Evolutionary conservation across 2,888 invertebrate genomes (phyloP).

Genomic region (Listrodromus nycthemerus): DNA sequence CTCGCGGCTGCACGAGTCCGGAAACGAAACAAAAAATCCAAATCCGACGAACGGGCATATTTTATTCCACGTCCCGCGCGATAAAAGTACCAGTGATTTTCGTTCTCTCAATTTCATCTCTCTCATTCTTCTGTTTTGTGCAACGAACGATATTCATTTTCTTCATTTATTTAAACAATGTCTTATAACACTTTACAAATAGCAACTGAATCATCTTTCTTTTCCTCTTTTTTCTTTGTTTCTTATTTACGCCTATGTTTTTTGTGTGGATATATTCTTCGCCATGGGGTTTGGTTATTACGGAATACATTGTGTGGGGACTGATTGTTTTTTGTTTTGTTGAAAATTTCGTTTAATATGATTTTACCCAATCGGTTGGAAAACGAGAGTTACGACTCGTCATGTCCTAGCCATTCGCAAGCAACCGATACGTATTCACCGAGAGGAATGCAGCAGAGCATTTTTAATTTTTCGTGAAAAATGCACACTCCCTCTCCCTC

Average conservation of each 20-base stretch:
- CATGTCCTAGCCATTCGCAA: slow-evolving; percentile 14
- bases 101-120: slow-evolving; percentile 32
- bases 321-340: slow-evolving; percentile 27
- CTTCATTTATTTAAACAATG: slow-evolving; percentile 69
- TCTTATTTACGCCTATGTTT: slow-evolving; percentile 45
- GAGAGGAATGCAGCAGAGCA: slow-evolving; percentile 15
- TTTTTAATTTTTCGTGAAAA: slow-evolving; percentile 26
- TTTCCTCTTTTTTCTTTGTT: slow-evolving; percentile 44
- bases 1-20: slow-evolving; percentile 75
- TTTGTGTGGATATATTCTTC: slow-evolving; percentile 43
- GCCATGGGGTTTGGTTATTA: slow-evolving; percentile 50
- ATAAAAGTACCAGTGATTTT: slow-evolving; percentile 42
- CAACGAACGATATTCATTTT: slow-evolving; percentile 48
- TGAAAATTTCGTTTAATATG: slow-evolving; percentile 49
- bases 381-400: slow-evolving; percentile 41
- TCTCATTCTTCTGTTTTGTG: slow-evolving; percentile 45
- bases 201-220: slow-evolving; percentile 70
- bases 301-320: slow-evolving; percentile 55
- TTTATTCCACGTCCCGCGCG: slow-evolving; percentile 38
- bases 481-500: slow-evolving; percentile 38
- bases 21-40: slow-evolving; percentile 27
- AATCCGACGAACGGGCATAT: slow-evolving; percentile 9
- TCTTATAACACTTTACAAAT: slow-evolving; percentile 76
- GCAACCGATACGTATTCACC: slow-evolving; percentile 28
- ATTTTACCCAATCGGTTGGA: slow-evolving; percentile 8